Conservation (phyloP, 2,797 vertebrate genomes). For the Sciaenops ocellatus region DNA sequence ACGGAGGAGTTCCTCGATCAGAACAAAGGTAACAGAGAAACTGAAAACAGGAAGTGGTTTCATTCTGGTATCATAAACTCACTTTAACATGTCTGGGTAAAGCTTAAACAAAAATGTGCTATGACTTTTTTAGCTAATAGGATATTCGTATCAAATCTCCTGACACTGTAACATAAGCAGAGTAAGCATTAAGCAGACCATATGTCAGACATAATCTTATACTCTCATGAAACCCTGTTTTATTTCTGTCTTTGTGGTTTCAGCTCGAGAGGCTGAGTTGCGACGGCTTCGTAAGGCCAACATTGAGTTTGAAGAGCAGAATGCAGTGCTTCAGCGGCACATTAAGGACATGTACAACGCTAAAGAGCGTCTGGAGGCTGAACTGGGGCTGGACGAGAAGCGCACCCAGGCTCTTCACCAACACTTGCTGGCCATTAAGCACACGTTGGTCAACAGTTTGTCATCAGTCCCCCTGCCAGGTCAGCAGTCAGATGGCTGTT, state of each 20-base stretch:
- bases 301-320: constrained; percentile 98
- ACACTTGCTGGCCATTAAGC: constrained; percentile 93
- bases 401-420: constrained; percentile 94
- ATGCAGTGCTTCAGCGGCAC: constrained; percentile 94
- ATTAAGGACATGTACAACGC: constrained; percentile 97
- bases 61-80: background rate
- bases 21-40: constrained; percentile 91
- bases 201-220: background rate
- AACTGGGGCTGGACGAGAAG: constrained; percentile 93
- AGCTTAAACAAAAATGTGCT: background rate
- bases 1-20: constrained; percentile 99
- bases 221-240: background rate
- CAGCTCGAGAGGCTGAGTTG: constrained; percentile 96
- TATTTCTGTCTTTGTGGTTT: constrained; percentile 3
- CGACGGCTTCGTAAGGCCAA: constrained; percentile 96
- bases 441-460: constrained; percentile 92
- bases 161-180: background rate
- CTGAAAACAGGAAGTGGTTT: background rate
- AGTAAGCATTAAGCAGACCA: background rate
- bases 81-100: background rate
- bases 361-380: constrained; percentile 96
- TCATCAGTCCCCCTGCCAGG: constrained; percentile 94
- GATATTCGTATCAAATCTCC: background rate
- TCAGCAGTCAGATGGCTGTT: constrained; percentile 58
- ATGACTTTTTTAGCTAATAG: background rate